phyloP scores from a whole-genome alignment of 2,888 invertebrate species.

The Volucella zonaria region DNA sequence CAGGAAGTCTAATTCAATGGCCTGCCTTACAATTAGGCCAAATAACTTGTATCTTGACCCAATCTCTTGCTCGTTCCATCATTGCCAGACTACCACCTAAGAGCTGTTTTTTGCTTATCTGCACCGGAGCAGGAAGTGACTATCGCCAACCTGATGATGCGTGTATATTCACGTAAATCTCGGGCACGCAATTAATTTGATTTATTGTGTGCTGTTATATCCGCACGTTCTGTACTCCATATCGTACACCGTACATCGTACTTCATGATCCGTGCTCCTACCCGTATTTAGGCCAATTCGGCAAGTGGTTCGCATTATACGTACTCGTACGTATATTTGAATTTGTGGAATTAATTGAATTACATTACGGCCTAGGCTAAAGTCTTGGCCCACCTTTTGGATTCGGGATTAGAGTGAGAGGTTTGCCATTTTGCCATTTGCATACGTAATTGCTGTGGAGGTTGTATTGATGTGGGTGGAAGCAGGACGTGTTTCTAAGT shows the following conservation, averaged over 20 bases:
- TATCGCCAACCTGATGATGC: background rate
- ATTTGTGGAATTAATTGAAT: constrained; percentile 72
- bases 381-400: background rate
- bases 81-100: constrained; percentile 2
- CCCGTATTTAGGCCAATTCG: constrained; percentile 55
- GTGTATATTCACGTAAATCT: constrained; percentile 47
- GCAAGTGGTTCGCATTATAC: constrained; percentile 64
- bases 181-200: constrained; percentile 71
- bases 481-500: constrained; percentile 8
- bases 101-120: constrained; percentile 18
- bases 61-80: background rate
- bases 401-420: constrained; percentile 6
- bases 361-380: constrained; percentile 55
- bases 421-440: constrained; percentile 61
- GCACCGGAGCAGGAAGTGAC: background rate
- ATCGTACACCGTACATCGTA: too few relatives aligned
- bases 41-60: constrained; percentile 47
- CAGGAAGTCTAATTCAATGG: constrained; percentile 70
- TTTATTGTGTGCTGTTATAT: constrained; percentile 65
- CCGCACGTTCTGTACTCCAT: too few relatives aligned
- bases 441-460: constrained; percentile 66
- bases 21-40: constrained; percentile 46
- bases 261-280: too few relatives aligned
- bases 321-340: constrained; percentile 32
- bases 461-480: constrained; percentile 21